These are phyloP conservation scores for Agrypnia vestita DNA, from an alignment of 1,140 invertebrate genomes.

Conservation along the genomic window DNA sequence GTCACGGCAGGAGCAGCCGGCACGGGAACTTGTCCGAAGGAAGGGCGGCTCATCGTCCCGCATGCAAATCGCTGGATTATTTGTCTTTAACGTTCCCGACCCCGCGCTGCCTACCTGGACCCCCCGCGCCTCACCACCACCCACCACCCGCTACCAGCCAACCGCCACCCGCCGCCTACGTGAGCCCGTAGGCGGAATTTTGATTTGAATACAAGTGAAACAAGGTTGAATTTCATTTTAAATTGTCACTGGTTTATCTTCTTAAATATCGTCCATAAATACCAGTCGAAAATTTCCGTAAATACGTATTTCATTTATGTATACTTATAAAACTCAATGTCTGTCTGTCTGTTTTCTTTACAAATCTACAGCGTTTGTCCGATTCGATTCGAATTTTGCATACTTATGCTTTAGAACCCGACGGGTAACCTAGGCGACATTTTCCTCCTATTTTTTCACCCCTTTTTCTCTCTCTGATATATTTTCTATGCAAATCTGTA, in stretches of 20 bases:
- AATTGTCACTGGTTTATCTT: slow-evolving; percentile 3
- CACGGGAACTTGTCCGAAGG: slow-evolving; percentile 35
- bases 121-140: neutral
- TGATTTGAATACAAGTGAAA: slow-evolving; percentile 12
- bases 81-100: slow-evolving; percentile 33
- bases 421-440: too few species aligned
- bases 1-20: slow-evolving; percentile 6
- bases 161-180: neutral
- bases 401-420: too few species aligned
- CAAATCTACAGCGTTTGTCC: too few species aligned
- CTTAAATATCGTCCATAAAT: too few species aligned
- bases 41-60: slow-evolving; percentile 31
- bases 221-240: slow-evolving; percentile 20
- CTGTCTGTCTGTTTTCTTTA: too few species aligned
- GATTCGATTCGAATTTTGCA: too few species aligned
- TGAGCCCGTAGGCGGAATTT: slow-evolving; percentile 1
- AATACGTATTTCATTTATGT: too few species aligned
- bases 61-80: slow-evolving; percentile 47
- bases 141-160: neutral
- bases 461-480: too few species aligned
- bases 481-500: too few species aligned
- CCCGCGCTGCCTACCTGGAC: neutral
- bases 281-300: too few species aligned
- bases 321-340: too few species aligned
- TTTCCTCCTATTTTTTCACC: too few species aligned